phyloP scores from a whole-genome alignment of 2,797 vertebrate genomes.

The Potorous gilbertii region DNA sequence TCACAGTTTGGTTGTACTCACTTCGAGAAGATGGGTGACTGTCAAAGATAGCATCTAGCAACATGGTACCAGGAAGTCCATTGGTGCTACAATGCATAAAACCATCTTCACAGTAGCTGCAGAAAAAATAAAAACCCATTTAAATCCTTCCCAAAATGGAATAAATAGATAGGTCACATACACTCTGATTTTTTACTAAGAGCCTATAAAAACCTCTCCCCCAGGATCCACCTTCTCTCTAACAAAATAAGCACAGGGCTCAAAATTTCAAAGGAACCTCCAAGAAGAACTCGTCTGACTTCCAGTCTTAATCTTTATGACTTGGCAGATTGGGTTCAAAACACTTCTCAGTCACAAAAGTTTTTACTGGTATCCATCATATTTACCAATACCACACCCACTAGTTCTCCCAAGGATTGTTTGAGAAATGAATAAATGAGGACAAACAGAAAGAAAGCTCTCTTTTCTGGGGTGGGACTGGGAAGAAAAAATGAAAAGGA shows the following conservation, averaged over 20 bases:
- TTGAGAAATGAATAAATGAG: background rate
- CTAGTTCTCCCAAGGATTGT: background rate
- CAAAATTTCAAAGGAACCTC: background rate
- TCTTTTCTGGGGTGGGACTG: too few relatives aligned
- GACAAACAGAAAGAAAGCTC: background rate
- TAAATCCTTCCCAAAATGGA: background rate
- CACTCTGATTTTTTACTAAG: conserved; percentile 1
- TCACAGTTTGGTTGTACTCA: conserved; percentile 77
- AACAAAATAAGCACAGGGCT: conserved; percentile 3
- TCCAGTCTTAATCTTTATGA: background rate
- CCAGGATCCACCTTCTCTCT: background rate
- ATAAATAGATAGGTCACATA: accelerated
- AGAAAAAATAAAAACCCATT: conserved; percentile 58
- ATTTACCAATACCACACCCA: background rate
- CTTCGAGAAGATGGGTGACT: conserved; percentile 89
- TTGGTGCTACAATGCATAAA: conserved; percentile 92
- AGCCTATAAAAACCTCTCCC: background rate
- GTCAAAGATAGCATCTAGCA: conserved; percentile 88
- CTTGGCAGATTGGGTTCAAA: background rate
- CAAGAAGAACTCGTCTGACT: background rate
- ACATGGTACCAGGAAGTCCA: conserved; percentile 82
- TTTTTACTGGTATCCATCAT: accelerated
- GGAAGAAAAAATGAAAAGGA: background rate
- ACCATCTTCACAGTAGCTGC: conserved; percentile 95
- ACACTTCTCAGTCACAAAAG: background rate